Evolutionary conservation across 2,888 invertebrate species (phyloP), one percentile per base, ranked within the genome.

Genomic region (Minunthozetes semirufus): DNA sequence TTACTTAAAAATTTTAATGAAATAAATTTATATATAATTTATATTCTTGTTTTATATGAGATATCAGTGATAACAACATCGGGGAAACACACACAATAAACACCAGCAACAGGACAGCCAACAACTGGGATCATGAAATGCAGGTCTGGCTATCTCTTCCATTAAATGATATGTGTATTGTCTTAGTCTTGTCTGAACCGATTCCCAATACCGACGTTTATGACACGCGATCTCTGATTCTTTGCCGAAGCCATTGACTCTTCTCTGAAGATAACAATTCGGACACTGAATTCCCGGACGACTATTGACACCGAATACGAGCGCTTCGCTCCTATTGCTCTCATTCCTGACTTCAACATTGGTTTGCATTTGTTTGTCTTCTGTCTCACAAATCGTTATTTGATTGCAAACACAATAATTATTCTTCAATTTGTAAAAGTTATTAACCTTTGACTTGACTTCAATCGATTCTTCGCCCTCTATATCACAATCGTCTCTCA

Each of bases 21-120:
- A n/a, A n/a, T n/a, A n/a, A n/a, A n/a, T n/a, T n/a, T n/a, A n/a
- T n/a, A n/a, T n/a, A n/a, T n/a, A n/a, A n/a, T n/a, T n/a, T n/a
- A n/a, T n/a, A n/a, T n/a, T n/a, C n/a, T n/a, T n/a, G n/a, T n/a
- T n/a, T n/a, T n/a, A n/a, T n/a, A 33, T 33, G 33, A 33, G 33
- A 5, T 3, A 48, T 48, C 13, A 48, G 13, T 15, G 17, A 48
- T 59, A 25, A 59, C 9, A 66, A 25, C 66, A 66, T 38, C 66
- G 22, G 6, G 66, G 66, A 25, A 38, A 17, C 38, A 66, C 3
- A 38, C 66, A 66, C 19, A 66, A 33, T 19, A n/a, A 1, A 38
- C 66, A 66, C 66, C 66, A 66, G 11, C 66, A 66, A 38, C 66
- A 66, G 33, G 66, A 15, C 66, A 66, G 66, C 66, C 66, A 66